These are phyloP conservation scores for Rhynchotus rufescens DNA, from an alignment of 2,797 vertebrate genomes.

Conservation along the genomic window DNA sequence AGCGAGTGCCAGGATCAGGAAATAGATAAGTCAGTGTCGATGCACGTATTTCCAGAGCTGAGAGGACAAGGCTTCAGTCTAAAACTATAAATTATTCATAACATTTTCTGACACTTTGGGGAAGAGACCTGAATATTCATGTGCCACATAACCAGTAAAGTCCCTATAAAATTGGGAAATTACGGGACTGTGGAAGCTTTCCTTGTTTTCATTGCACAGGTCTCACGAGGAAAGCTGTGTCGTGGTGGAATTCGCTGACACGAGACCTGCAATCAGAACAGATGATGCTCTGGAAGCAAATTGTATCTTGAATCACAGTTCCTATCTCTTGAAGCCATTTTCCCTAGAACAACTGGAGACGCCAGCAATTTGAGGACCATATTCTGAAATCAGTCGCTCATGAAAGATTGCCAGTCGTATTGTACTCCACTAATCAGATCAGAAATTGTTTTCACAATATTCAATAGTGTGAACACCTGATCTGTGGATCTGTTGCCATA, in stretches of 20 bases:
- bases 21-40: constrained; percentile 48
- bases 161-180: constrained; percentile 64
- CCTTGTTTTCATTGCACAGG: constrained; percentile 39
- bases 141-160: constrained; percentile 40
- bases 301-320: not conserved
- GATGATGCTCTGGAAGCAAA: not conserved
- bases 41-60: constrained; percentile 67
- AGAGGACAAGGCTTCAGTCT: constrained; percentile 68
- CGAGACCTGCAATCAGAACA: not conserved
- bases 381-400: not conserved
- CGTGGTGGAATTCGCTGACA: constrained; percentile 35
- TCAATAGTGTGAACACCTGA: not conserved
- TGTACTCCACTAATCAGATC: not conserved
- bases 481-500: not conserved
- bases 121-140: constrained; percentile 78
- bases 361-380: not conserved
- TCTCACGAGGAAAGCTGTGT: constrained; percentile 22
- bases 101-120: constrained; percentile 59
- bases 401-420: not conserved
- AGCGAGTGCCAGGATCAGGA: constrained; percentile 53
- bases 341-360: not conserved
- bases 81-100: constrained; percentile 78
- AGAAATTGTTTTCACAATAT: not conserved
- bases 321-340: not conserved
- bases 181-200: constrained; percentile 49